Evolutionary conservation across 1,140 invertebrate species (phyloP).

Genomic region (Leptoteleia sp.): DNA sequence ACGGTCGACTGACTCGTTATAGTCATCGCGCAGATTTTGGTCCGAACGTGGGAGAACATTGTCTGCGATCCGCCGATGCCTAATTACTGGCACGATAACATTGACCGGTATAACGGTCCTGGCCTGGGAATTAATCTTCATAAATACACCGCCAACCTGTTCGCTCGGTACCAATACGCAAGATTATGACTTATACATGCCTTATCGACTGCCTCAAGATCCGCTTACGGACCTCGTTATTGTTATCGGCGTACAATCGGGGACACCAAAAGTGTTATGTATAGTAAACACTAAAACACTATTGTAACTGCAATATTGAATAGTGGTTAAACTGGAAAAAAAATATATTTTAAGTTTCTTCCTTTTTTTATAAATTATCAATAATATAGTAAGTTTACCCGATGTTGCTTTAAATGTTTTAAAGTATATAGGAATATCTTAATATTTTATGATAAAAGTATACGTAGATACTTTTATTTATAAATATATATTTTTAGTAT

Average conservation of each 20-base stretch:
- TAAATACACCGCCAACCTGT: conserved; percentile 10
- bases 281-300: not conserved
- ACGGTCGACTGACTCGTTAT: not conserved
- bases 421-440: too few relatives aligned
- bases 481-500: too few relatives aligned
- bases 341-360: too few relatives aligned
- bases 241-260: conserved; percentile 26
- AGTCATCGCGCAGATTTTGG: not conserved
- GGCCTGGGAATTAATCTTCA: conserved; percentile 1
- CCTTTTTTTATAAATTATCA: too few relatives aligned
- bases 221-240: conserved; percentile 37
- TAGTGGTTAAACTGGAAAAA: too few relatives aligned
- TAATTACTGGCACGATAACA: conserved; percentile 20
- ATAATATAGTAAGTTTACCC: too few relatives aligned
- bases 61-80: not conserved
- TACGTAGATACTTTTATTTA: too few relatives aligned
- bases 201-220: conserved; percentile 10
- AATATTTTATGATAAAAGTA: too few relatives aligned
- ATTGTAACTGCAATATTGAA: too few relatives aligned
- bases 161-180: conserved; percentile 1
- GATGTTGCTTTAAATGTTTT: too few relatives aligned
- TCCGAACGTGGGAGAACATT: not conserved
- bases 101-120: conserved; percentile 23
- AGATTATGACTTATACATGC: conserved; percentile 25
- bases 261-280: conserved; percentile 19